Evolutionary conservation across 1,140 invertebrate genomes (phyloP).

Genomic region (Brachionus sp.): DNA sequence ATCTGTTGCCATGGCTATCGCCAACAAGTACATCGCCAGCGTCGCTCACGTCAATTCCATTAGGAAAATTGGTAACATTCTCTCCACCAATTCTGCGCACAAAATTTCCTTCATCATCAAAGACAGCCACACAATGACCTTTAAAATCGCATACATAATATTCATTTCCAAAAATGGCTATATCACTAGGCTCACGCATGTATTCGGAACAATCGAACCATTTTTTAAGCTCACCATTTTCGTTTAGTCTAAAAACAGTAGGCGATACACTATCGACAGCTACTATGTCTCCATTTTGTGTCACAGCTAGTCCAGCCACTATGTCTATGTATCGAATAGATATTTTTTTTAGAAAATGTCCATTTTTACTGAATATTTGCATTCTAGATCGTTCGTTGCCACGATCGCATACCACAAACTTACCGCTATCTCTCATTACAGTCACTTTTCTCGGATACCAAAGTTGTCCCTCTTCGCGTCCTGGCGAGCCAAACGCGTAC

Average conservation of each 20-base stretch:
- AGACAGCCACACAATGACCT: constrained; percentile 92
- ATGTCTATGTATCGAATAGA: constrained; percentile 91
- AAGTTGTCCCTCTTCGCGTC: constrained; percentile 82
- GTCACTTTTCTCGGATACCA: constrained; percentile 95
- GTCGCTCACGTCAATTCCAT: constrained; percentile 93
- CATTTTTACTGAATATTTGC: constrained; percentile 75
- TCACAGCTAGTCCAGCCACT: constrained; percentile 89
- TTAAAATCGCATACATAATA: constrained; percentile 97
- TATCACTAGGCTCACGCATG: constrained; percentile 93
- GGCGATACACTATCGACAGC: constrained; percentile 94
- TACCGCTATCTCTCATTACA: constrained; percentile 68
- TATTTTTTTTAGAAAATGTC: constrained; percentile 78
- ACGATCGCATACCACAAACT: constrained; percentile 88
- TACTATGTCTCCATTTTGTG: constrained; percentile 82
- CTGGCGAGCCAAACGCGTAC: constrained; percentile 81
- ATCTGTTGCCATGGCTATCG: constrained; percentile 93
- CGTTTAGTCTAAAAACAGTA: constrained; percentile 87
- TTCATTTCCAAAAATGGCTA: constrained; percentile 86
- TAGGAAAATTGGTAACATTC: constrained; percentile 90
- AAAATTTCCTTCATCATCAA: constrained; percentile 83
- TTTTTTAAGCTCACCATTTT: constrained; percentile 78
- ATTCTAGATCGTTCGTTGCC: constrained; percentile 90
- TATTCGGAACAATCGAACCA: constrained; percentile 96
- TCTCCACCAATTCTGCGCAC: constrained; percentile 87
- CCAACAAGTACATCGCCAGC: constrained; percentile 87